Percentiles rank a stretch among this genome's conserved stretches.
Conservation (phyloP, 1,140 invertebrate genomes). For the Neodiprion pinetum region DNA sequence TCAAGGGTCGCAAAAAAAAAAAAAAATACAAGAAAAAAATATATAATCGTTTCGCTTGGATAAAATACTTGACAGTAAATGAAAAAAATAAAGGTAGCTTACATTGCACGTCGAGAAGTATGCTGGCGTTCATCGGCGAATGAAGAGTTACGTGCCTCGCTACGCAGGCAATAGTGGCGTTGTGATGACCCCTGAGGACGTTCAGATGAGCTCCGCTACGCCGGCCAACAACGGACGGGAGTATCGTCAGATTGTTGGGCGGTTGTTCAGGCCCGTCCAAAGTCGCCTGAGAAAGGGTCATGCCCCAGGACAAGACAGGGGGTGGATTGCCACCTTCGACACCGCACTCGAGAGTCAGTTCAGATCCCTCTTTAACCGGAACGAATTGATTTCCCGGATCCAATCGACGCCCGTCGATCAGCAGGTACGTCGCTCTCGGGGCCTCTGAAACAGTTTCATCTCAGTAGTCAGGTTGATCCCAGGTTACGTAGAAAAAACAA, state of each 20-base stretch:
- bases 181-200: conserved; percentile 77
- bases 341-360: conserved; percentile 80
- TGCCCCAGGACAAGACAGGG: conserved; percentile 75
- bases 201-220: conserved; percentile 71
- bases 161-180: conserved; percentile 76
- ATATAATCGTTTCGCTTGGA: not conserved
- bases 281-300: conserved; percentile 66
- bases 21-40: not conserved
- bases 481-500: conserved; percentile 32
- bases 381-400: conserved; percentile 85
- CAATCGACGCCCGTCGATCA: conserved; percentile 79
- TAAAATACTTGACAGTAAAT: conserved; percentile 10
- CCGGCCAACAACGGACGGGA: conserved; percentile 61
- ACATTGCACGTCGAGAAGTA: conserved; percentile 83
- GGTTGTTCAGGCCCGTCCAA: conserved; percentile 64
- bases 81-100: conserved; percentile 59
- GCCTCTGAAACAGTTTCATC: conserved; percentile 67
- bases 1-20: too few species aligned
- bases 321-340: conserved; percentile 84
- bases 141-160: conserved; percentile 75
- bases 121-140: conserved; percentile 72
- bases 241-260: conserved; percentile 57
- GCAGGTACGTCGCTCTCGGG: conserved; percentile 78
- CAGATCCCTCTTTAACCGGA: conserved; percentile 80
- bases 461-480: not conserved